Evolutionary conservation across 2,888 invertebrate species (phyloP).

Genomic region (Amaurobius ferox): DNA sequence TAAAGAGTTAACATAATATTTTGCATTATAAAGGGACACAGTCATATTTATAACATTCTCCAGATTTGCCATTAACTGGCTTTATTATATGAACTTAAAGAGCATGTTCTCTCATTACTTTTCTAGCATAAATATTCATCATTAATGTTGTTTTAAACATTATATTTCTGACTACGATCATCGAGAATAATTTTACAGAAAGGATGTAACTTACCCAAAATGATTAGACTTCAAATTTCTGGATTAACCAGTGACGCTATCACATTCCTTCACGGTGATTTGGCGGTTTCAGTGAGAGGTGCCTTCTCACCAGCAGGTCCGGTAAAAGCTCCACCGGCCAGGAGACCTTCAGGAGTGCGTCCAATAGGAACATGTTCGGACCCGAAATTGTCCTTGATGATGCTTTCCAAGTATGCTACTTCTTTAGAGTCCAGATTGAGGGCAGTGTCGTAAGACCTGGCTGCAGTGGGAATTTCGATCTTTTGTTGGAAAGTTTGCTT

Average conservation of each 20-base stretch:
- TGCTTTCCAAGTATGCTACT: conserved; percentile 49
- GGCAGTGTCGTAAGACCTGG: conserved; percentile 29
- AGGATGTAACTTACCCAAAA: conserved; percentile 35
- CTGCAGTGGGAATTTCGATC: background rate
- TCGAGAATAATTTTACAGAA: background rate
- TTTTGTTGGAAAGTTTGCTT: conserved; percentile 23
- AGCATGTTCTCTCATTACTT: too few relatives aligned
- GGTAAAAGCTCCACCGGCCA: conserved; percentile 31
- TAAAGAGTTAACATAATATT: too few relatives aligned
- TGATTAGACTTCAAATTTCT: conserved; percentile 53
- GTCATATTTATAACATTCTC: too few relatives aligned
- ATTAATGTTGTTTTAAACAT: too few relatives aligned
- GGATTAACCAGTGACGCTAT: conserved; percentile 27
- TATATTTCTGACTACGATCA: too few relatives aligned
- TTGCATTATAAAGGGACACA: too few relatives aligned
- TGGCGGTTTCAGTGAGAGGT: conserved; percentile 35
- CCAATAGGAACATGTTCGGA: conserved; percentile 36
- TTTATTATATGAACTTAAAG: too few relatives aligned
- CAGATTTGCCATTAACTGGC: too few relatives aligned
- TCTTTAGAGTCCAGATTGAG: conserved; percentile 51
- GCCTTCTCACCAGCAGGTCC: conserved; percentile 36
- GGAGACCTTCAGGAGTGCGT: conserved; percentile 17
- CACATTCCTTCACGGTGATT: conserved; percentile 58
- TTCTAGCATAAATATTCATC: too few relatives aligned
- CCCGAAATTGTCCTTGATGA: conserved; percentile 48